Evolutionary conservation across 1,140 invertebrate genomes (phyloP).

Genomic region (Phymastichus coffea): DNA sequence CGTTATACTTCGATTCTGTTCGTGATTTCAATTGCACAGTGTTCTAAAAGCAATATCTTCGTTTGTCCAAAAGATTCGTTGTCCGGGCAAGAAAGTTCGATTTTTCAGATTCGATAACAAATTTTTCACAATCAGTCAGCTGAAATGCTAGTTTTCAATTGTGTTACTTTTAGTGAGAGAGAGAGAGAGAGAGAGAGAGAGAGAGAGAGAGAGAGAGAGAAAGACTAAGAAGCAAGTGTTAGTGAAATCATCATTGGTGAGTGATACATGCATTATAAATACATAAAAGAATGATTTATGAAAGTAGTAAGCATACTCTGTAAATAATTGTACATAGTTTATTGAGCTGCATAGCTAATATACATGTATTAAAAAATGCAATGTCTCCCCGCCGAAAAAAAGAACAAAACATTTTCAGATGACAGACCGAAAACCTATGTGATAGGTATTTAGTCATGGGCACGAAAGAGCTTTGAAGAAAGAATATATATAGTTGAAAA

Average conservation of each 20-base stretch:
- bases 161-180: no score
- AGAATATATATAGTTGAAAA: not conserved
- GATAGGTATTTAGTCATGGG: not conserved
- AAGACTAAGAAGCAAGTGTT: constrained; percentile 21
- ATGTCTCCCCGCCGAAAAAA: constrained; percentile 1
- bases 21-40: no score
- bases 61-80: no score
- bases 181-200: no score
- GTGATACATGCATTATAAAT: constrained; percentile 20
- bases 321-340: constrained; percentile 25
- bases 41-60: no score
- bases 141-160: no score
- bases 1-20: no score
- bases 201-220: constrained; percentile 11
- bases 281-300: constrained; percentile 18
- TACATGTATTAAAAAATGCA: constrained; percentile 10
- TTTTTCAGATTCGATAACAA: no score
- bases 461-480: constrained; percentile 2
- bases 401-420: not conserved
- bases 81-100: no score
- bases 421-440: not conserved
- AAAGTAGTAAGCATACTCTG: constrained; percentile 18
- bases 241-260: constrained; percentile 17
- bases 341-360: constrained; percentile 7
- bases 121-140: no score